Conservation (phyloP, 2,888 invertebrate species). For the Hypsopygia costalis region DNA sequence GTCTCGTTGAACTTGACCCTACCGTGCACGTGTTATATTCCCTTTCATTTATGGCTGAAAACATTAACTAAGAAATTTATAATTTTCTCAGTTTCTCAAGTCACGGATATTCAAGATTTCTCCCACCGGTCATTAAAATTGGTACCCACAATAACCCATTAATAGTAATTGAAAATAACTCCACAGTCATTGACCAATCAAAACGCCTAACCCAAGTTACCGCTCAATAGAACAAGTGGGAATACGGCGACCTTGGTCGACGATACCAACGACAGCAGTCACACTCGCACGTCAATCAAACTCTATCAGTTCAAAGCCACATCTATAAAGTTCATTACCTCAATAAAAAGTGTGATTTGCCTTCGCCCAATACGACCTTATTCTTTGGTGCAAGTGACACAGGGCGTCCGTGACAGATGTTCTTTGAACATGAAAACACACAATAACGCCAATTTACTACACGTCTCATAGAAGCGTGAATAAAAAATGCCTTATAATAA, state of each 20-base stretch:
- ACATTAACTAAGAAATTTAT: no score
- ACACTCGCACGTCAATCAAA: slow-evolving; percentile 70
- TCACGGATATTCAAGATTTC: no score
- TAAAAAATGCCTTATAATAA: slow-evolving; percentile 6
- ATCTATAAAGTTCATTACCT: slow-evolving; percentile 69
- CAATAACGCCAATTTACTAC: slow-evolving; percentile 13
- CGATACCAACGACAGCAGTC: slow-evolving; percentile 48
- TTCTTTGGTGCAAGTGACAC: slow-evolving; percentile 19
- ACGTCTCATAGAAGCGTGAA: slow-evolving; percentile 1
- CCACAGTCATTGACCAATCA: background rate
- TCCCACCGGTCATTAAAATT: no score
- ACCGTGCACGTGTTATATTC: no score
- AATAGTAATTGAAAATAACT: background rate
- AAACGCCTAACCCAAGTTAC: background rate
- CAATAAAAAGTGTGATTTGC: slow-evolving; percentile 50
- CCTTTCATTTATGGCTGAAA: no score
- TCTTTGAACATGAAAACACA: slow-evolving; percentile 5
- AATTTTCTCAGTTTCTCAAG: no score
- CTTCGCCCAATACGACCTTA: slow-evolving; percentile 39
- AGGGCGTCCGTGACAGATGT: slow-evolving; percentile 9
- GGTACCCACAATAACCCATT: no score
- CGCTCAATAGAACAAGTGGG: slow-evolving; percentile 24
- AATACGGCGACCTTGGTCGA: slow-evolving; percentile 49
- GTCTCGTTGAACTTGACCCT: no score
- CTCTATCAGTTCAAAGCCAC: slow-evolving; percentile 73